Conservation (phyloP, 2,888 invertebrate genomes). For the Leucophenga montana region DNA sequence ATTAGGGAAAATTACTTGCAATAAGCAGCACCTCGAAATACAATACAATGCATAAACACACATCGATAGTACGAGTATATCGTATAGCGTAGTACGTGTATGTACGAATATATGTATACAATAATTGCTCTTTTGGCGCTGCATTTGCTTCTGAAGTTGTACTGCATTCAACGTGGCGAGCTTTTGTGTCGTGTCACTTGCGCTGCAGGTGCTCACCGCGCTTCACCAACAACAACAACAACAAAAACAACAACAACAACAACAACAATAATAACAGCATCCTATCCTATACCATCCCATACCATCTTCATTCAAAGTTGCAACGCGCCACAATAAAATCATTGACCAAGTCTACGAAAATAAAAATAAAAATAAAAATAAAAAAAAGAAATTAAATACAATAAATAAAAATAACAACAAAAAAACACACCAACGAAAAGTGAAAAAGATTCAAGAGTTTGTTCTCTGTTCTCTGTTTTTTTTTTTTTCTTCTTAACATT, state of each 20-base stretch:
- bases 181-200: slow-evolving; percentile 8
- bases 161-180: background rate
- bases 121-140: slow-evolving; percentile 20
- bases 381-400: slow-evolving; percentile 23
- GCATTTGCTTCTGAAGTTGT: background rate
- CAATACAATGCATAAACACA: background rate
- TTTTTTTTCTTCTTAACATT: slow-evolving; percentile 39
- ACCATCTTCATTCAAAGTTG: background rate
- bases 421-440: slow-evolving; percentile 52
- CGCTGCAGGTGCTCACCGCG: slow-evolving; percentile 3
- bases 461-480: no score
- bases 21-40: slow-evolving; percentile 38
- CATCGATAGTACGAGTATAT: no score
- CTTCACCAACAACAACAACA: background rate
- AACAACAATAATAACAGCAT: no score
- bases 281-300: no score
- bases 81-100: no score
- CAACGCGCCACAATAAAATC: background rate
- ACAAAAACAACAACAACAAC: no score
- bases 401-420: slow-evolving; percentile 6
- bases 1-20: slow-evolving; percentile 65
- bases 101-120: background rate
- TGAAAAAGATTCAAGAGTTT: no score
- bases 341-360: slow-evolving; percentile 16
- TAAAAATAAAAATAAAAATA: slow-evolving; percentile 34